These are phyloP conservation scores for Heliothis subflexa DNA, from an alignment of 1,140 invertebrate genomes.

Conservation along the genomic window DNA sequence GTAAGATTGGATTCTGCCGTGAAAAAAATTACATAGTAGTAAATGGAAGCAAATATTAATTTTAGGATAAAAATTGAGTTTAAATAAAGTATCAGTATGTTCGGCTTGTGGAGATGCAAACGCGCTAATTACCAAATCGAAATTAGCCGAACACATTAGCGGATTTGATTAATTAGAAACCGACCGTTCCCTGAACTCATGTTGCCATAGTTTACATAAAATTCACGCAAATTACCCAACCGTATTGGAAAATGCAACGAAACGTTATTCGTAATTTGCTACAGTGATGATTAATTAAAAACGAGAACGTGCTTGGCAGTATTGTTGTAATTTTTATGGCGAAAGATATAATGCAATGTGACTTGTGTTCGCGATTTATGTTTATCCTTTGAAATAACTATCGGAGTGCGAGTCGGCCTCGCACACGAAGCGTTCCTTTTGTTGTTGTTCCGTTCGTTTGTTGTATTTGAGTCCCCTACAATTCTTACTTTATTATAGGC, in stretches of 20 bases:
- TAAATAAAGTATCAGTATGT: too few relatives aligned
- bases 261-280: slow-evolving; percentile 20
- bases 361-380: neutral
- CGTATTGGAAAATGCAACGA: slow-evolving; percentile 18
- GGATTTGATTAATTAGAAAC: slow-evolving; percentile 27
- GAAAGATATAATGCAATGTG: neutral
- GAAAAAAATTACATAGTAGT: too few relatives aligned
- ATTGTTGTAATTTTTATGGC: neutral
- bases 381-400: neutral
- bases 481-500: too few relatives aligned
- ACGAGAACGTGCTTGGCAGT: slow-evolving; percentile 1
- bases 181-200: slow-evolving; percentile 1
- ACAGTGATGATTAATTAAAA: slow-evolving; percentile 29
- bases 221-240: slow-evolving; percentile 20
- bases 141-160: slow-evolving; percentile 19
- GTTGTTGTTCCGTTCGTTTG: too few relatives aligned
- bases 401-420: neutral
- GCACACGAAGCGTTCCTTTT: too few relatives aligned
- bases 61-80: too few relatives aligned
- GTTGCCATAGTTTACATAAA: slow-evolving; percentile 8
- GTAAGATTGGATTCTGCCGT: too few relatives aligned
- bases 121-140: slow-evolving; percentile 5
- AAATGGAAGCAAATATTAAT: too few relatives aligned
- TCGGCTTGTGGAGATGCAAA: neutral
- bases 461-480: too few relatives aligned